phyloP scores from a whole-genome alignment of 2,113 vertebrate species.

The Trichomycterus rosablanca region DNA sequence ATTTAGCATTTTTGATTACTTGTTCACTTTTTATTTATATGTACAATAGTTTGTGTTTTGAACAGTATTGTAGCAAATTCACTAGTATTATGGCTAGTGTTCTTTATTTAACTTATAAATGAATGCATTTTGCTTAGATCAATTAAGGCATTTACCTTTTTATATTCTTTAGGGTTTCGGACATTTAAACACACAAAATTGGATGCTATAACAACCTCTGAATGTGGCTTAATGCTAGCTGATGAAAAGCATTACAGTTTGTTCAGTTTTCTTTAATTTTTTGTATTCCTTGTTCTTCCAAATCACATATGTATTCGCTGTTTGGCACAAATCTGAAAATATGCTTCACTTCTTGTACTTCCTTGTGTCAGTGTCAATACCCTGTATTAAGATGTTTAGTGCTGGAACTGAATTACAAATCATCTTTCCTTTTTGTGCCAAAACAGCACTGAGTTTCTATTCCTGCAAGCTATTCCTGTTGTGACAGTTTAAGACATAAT shows the following conservation, averaged over 20 bases:
- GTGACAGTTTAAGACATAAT: background rate
- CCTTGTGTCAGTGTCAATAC: background rate
- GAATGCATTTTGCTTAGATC: no score
- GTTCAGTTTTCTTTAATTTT: background rate
- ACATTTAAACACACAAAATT: no score
- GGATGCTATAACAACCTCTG: no score
- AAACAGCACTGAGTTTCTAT: no score
- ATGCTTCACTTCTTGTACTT: constrained; percentile 3
- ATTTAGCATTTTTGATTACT: no score
- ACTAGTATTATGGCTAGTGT: no score
- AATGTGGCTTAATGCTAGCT: background rate
- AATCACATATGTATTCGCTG: background rate
- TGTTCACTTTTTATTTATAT: no score
- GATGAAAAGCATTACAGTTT: constrained; percentile 11
- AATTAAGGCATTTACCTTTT: no score
- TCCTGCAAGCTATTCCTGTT: background rate
- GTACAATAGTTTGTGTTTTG: no score
- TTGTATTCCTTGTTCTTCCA: background rate
- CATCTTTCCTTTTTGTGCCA: constrained; percentile 8
- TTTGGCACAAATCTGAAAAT: background rate
- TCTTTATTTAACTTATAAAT: no score
- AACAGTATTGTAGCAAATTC: no score
- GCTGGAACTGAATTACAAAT: constrained; percentile 7
- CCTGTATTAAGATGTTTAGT: background rate
- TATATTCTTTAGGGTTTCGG: no score